phyloP scores from a whole-genome alignment of 2,888 invertebrate genomes.

The Archaeoteleia sp. region DNA sequence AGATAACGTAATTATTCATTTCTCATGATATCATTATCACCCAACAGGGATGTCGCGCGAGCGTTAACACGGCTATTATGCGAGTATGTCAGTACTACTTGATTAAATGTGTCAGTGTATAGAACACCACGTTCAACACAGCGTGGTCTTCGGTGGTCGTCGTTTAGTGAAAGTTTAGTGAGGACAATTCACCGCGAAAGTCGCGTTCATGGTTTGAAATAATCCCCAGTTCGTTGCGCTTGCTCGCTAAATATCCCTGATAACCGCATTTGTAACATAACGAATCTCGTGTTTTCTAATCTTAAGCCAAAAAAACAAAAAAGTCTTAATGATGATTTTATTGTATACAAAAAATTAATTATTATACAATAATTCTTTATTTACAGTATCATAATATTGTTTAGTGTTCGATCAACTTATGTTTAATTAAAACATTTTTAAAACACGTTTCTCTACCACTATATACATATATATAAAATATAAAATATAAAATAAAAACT shows the following conservation, averaged over 20 bases:
- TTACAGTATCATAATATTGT: no score
- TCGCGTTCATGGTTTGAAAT: not conserved
- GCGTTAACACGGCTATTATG: slow-evolving; percentile 7
- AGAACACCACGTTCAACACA: not conserved
- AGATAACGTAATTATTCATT: slow-evolving; percentile 58
- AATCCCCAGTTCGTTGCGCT: not conserved
- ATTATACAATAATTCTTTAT: no score
- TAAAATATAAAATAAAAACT: no score
- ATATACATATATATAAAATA: no score
- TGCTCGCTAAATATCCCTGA: not conserved
- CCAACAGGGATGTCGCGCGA: slow-evolving; percentile 46
- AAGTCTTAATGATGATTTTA: no score
- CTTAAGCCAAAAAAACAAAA: no score
- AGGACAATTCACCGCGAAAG: slow-evolving; percentile 8
- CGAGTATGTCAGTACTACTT: slow-evolving; percentile 5
- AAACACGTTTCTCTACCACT: no score
- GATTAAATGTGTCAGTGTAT: slow-evolving; percentile 2
- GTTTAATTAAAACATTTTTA: no score
- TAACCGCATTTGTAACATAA: not conserved
- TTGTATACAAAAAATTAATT: no score
- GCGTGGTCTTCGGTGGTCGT: slow-evolving; percentile 1
- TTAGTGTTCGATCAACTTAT: no score
- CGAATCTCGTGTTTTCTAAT: not conserved
- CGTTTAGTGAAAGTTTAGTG: slow-evolving; percentile 5
- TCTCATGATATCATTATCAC: slow-evolving; percentile 11